These are phyloP conservation scores for Chrysocyon brachyurus DNA, from an alignment of 2,797 vertebrate genomes.

Conservation along the genomic window DNA sequence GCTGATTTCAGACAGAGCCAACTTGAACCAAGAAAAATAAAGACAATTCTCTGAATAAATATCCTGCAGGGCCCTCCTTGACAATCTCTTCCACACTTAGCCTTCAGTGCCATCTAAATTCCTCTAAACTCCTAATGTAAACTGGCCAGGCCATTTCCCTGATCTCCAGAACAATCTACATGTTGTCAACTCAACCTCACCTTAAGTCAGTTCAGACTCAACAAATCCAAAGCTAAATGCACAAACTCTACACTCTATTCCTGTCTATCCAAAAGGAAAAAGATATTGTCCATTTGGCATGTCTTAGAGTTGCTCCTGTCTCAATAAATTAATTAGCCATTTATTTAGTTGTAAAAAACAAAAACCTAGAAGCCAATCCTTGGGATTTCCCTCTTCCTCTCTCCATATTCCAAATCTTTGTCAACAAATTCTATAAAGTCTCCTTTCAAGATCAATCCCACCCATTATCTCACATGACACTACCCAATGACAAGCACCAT, in stretches of 20 bases:
- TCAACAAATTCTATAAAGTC: not conserved
- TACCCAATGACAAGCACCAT: not conserved
- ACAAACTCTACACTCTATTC: not conserved
- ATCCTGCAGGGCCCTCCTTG: not conserved
- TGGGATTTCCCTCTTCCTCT: not conserved
- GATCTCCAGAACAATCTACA: not conserved
- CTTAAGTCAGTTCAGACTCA: slow-evolving; percentile 1
- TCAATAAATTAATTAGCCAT: not conserved
- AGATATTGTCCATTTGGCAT: not conserved
- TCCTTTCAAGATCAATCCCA: not conserved
- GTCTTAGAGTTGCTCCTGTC: not conserved
- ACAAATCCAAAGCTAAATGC: not conserved
- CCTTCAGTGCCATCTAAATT: slow-evolving; percentile 53
- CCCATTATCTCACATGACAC: not conserved
- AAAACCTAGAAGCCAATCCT: slow-evolving; percentile 22
- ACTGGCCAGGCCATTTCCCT: not conserved
- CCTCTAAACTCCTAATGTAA: not conserved
- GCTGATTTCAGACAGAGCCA: slow-evolving; percentile 49
- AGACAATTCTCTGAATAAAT: not conserved
- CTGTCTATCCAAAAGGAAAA: not conserved
- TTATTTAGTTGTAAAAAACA: not conserved
- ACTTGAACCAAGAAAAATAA: slow-evolving; percentile 30
- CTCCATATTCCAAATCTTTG: not conserved
- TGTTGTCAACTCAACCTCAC: not conserved
- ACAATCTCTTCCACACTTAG: not conserved